phyloP scores from a whole-genome alignment of 2,888 invertebrate species.

The Baccha elongata region DNA sequence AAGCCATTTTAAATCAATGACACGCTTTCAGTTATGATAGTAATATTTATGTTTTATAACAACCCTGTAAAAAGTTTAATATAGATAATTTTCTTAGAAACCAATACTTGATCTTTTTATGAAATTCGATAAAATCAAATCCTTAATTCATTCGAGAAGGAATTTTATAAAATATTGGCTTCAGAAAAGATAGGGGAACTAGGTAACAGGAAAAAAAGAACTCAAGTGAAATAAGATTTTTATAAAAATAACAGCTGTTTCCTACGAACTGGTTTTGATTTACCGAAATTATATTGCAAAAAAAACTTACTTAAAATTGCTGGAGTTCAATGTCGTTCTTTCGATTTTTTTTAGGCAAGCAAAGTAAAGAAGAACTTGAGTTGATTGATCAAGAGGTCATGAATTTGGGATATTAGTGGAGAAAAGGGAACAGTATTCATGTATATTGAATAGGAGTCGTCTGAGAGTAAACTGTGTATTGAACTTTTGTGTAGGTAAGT shows the following conservation, averaged over 20 bases:
- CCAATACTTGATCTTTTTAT: constrained; percentile 10
- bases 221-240: constrained; percentile 55
- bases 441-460: too few species aligned
- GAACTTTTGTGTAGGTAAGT: too few species aligned
- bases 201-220: neutral
- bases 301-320: neutral
- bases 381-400: constrained; percentile 2
- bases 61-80: neutral
- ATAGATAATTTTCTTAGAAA: neutral
- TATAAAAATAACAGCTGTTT: constrained; percentile 65
- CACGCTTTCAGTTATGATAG: too few species aligned
- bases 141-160: constrained; percentile 55
- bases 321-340: constrained; percentile 19
- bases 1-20: too few species aligned
- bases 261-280: constrained; percentile 38
- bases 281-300: neutral
- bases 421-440: too few species aligned
- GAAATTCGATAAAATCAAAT: constrained; percentile 17
- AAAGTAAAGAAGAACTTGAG: neutral
- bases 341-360: too few species aligned
- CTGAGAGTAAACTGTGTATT: too few species aligned
- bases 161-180: constrained; percentile 44
- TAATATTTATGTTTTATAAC: too few species aligned
- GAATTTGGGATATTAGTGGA: neutral
- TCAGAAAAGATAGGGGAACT: constrained; percentile 41